phyloP scores from a whole-genome alignment of 2,888 invertebrate species.

The Byasa hedistus region DNA sequence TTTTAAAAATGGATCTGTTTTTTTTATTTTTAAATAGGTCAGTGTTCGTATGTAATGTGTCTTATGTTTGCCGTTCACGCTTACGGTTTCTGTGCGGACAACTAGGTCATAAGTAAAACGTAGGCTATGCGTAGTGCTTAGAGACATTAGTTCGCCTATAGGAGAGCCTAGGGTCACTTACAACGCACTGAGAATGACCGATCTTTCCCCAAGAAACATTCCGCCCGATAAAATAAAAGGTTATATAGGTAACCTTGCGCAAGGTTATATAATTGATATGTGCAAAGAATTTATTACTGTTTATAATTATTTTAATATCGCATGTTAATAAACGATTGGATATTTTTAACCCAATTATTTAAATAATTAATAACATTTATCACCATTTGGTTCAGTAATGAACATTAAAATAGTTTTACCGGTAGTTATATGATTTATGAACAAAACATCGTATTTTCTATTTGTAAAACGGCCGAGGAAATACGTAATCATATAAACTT shows the following conservation, averaged over 20 bases:
- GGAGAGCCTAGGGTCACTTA: too few relatives aligned
- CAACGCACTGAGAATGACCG: too few relatives aligned
- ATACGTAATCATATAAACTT: slow-evolving; percentile 10
- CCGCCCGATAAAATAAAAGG: too few relatives aligned
- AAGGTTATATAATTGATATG: slow-evolving; percentile 32
- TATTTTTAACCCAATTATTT: not conserved
- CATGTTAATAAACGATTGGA: not conserved
- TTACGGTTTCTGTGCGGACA: slow-evolving; percentile 22
- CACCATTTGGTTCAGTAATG: too few relatives aligned
- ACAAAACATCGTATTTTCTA: not conserved
- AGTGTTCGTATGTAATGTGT: slow-evolving; percentile 48
- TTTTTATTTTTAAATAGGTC: slow-evolving; percentile 50
- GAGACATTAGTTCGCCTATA: too few relatives aligned
- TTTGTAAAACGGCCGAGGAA: slow-evolving; percentile 1
- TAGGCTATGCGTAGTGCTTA: slow-evolving; percentile 19
- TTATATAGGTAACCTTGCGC: slow-evolving; percentile 32
- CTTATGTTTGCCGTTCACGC: slow-evolving; percentile 29
- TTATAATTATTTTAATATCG: not conserved
- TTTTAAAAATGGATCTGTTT: slow-evolving; percentile 63
- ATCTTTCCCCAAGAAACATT: too few relatives aligned
- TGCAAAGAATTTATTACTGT: slow-evolving; percentile 6
- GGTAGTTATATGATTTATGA: not conserved
- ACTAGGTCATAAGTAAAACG: slow-evolving; percentile 31
- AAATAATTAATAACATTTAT: too few relatives aligned
- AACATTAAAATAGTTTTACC: too few relatives aligned